phyloP scores from a whole-genome alignment of 2,888 invertebrate genomes.

The Heterodera filipjevi region DNA sequence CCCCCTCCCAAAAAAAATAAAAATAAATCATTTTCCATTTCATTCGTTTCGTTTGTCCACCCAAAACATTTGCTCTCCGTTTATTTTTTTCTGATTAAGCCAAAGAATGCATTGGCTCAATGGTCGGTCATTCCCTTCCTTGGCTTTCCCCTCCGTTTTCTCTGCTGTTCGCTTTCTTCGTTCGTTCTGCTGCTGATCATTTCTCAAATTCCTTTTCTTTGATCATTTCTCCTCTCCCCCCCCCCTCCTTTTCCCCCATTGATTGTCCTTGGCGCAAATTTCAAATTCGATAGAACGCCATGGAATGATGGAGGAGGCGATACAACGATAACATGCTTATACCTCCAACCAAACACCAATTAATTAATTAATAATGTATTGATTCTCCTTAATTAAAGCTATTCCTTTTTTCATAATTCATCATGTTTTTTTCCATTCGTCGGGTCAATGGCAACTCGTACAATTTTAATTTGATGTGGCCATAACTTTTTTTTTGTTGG shows the following conservation, averaged over 20 bases:
- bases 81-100: too few relatives aligned
- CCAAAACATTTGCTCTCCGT: too few relatives aligned
- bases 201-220: not conserved
- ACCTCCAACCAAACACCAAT: not conserved
- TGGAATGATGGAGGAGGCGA: not conserved
- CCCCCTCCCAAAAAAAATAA: not conserved
- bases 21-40: not conserved
- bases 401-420: not conserved
- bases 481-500: too few relatives aligned
- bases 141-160: too few relatives aligned
- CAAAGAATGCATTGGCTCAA: too few relatives aligned
- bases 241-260: not conserved
- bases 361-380: not conserved
- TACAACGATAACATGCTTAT: not conserved
- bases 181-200: too few relatives aligned
- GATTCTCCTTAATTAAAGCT: not conserved
- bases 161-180: too few relatives aligned
- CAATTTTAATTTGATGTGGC: too few relatives aligned
- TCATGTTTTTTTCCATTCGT: not conserved
- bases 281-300: not conserved
- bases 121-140: too few relatives aligned
- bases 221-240: not conserved
- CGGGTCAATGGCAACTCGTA: too few relatives aligned
- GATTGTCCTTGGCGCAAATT: not conserved
- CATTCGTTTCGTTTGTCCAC: too few relatives aligned